Percentiles rank a stretch among this genome's conserved stretches.
Conservation (phyloP, 2,113 vertebrate genomes). For the Lamprologus tigripictilis region DNA sequence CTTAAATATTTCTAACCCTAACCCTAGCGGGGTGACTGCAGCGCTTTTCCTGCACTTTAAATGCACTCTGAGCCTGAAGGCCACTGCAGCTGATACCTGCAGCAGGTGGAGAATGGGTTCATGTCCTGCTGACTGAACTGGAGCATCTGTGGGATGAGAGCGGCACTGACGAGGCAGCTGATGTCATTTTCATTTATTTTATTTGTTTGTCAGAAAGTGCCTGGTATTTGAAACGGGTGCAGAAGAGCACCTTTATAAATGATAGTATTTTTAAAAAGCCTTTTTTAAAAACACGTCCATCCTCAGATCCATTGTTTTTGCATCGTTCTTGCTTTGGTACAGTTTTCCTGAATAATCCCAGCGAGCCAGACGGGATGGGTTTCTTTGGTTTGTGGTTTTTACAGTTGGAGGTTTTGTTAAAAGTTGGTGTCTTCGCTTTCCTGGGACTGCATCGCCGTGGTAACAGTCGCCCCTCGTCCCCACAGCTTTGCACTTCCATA, state of each 20-base stretch:
- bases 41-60: not conserved
- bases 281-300: not conserved
- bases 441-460: not conserved
- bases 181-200: not conserved
- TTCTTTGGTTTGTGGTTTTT: not conserved
- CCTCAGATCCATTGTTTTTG: not conserved
- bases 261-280: not conserved
- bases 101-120: not conserved
- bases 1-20: too few relatives aligned
- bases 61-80: not conserved
- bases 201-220: not conserved
- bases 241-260: not conserved
- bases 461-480: not conserved
- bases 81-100: not conserved
- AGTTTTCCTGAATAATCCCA: too few relatives aligned
- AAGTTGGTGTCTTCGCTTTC: not conserved
- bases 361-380: fast-evolving
- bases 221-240: not conserved
- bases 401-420: not conserved
- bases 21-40: not conserved
- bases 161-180: not conserved
- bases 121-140: not conserved
- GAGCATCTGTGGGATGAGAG: not conserved
- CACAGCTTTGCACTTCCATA: not conserved
- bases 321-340: not conserved